Conservation (phyloP, 2,113 vertebrate genomes). For the Tachycineta bicolor region DNA sequence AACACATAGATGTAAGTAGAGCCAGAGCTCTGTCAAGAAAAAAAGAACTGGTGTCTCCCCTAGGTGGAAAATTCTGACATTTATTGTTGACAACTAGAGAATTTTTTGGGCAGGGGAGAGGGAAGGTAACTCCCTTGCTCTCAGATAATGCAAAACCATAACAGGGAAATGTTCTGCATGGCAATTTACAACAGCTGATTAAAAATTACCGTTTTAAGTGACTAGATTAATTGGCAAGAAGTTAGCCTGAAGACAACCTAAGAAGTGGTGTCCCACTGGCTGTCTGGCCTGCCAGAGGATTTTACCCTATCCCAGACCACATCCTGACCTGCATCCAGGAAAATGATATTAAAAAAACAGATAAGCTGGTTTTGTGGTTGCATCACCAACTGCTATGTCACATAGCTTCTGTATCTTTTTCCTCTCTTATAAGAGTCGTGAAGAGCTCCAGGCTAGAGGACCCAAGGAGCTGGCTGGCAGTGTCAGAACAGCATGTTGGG, state of each 20-base stretch:
- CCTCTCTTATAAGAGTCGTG: rapidly evolving
- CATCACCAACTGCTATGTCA: not conserved
- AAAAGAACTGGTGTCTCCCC: not conserved
- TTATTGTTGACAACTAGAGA: not conserved
- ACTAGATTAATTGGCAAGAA: not conserved
- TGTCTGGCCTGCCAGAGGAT: not conserved
- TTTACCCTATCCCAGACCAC: not conserved
- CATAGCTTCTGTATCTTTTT: not conserved
- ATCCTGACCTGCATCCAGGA: not conserved
- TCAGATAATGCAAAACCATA: not conserved
- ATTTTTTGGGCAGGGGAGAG: not conserved
- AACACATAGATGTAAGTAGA: not conserved
- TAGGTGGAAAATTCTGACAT: not conserved
- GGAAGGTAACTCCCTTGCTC: not conserved
- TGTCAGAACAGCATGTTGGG: not conserved
- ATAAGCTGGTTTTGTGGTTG: not conserved
- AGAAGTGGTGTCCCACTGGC: not conserved
- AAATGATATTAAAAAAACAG: not conserved
- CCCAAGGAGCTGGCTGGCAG: not conserved
- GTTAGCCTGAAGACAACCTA: not conserved
- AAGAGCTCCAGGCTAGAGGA: not conserved
- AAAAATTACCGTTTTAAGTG: not conserved
- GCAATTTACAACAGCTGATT: not conserved
- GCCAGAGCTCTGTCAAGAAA: not conserved
- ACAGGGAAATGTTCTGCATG: not conserved